Base-by-base conservation (phyloP, 2,888 invertebrate species). In the Mystacides longicornis region DNA sequence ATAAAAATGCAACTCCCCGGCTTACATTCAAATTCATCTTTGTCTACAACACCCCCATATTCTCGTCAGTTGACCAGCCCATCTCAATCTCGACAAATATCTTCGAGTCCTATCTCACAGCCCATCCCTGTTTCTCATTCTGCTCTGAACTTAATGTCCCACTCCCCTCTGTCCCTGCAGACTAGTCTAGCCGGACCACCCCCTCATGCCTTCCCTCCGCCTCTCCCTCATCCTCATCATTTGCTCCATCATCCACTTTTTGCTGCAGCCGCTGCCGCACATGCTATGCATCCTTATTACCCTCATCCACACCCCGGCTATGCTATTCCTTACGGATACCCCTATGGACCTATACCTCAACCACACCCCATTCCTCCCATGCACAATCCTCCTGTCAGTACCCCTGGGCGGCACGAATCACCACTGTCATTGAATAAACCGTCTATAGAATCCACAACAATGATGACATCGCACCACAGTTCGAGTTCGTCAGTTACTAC, bases 351-450 rank as follows among this genome's bases (percentile, higher is more conserved):
- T 1, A 78, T 86, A 58, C 85, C 86, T 3, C 86, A 86, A 65
- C 87, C 87, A 1, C 86, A 86, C 64, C 82, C 86, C 4, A 83
- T 86, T 66, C 85, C 85, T 16, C 86, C 85, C 2, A 82, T 85
- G 65, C 79, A 77, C 64, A 60, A 69, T 67, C 68, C 80, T 63
- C 64, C 79, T 59, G 66, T 72, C 11, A 75, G 74, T 63, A 69
- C 73, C 23, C 71, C 76, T 55, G 73, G 75, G 59, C 67, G 77
- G 57, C 77, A 77, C 62, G 77, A 77, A 27, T 73, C 75, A 63
- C 74, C 74, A 23, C 42, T 61, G 45, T 48, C 61, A 16, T 57
- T 58, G 14, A 54, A 42, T n/a, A 77, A 77, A 67, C 74, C 77
- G 27, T 67, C 75, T 7, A 79, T 82, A 46, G 85, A 86, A 63